These are phyloP conservation scores for Bryconaethiops microstoma DNA, from an alignment of 2,797 vertebrate genomes.

Conservation along the genomic window DNA sequence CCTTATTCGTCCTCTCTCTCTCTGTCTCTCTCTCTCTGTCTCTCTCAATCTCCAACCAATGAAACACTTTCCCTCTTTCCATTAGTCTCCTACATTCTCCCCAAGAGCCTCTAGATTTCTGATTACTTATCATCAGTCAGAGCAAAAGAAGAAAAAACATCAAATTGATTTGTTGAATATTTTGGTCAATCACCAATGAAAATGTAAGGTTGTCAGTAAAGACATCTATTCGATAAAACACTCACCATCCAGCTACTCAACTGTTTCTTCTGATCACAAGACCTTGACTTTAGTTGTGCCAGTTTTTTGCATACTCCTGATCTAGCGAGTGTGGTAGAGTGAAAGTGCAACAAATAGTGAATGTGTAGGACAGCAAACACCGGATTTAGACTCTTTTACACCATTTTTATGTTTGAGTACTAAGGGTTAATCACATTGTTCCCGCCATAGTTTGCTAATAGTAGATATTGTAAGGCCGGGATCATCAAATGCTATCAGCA, in stretches of 20 bases:
- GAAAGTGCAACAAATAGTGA: no score
- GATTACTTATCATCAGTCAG: no score
- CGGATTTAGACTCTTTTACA: no score
- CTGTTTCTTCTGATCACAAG: neutral
- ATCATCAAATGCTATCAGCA: no score
- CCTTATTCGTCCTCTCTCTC: slow-evolving; percentile 49
- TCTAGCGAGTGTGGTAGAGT: no score
- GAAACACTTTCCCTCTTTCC: neutral
- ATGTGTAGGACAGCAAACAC: no score
- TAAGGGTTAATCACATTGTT: no score
- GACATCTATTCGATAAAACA: neutral
- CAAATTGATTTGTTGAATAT: neutral
- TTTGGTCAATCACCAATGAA: neutral
- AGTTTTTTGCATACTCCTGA: no score
- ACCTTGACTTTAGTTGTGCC: neutral
- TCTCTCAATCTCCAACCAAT: slow-evolving; percentile 39
- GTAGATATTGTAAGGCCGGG: no score
- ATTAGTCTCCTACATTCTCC: neutral
- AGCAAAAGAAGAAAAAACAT: neutral
- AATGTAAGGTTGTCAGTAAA: neutral
- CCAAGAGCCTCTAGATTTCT: neutral
- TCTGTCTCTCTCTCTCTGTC: slow-evolving; percentile 53
- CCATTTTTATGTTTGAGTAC: no score
- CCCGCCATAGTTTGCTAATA: no score
- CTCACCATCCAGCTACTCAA: neutral